Base-by-base conservation (phyloP, 2,888 invertebrate genomes). In the Drosophila mettleri region DNA sequence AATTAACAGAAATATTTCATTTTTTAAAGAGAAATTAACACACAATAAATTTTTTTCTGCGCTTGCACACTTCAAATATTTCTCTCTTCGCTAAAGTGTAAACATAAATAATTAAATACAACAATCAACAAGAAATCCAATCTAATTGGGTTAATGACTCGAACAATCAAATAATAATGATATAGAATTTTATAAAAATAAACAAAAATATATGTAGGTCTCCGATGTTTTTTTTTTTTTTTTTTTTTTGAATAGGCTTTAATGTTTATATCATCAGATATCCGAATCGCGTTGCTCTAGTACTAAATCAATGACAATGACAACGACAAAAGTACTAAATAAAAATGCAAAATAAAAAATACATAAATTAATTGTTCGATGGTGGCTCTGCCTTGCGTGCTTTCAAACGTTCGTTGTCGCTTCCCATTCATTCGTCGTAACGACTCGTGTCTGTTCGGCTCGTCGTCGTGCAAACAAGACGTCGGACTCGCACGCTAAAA, bases 401-500 rank as follows among this genome's bases (percentile, higher is more conserved):
- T 61, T 34, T 24, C 53, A 54, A 58, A 52, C 52, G 54, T 69
- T 69, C 48, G 60, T 60, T 61, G 65, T n/a, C 60, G 54, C 66
- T 71, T 71, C 59, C 67, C 77, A 77, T 72, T 77, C 67, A 72
- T 72, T 78, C 76, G 78, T 73, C 34, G 49, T 27, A 54, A 31
- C 55, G 52, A 43, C 20, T 58, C 59, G 66, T 62, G 48, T 48
- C 12, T 49, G 52, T 57, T 78, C 74, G 74, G 64, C 41, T 63
- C 48, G 38, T 4, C 31, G 52, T 61, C 74, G 74, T 54, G 18
- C 43, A 62, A 14, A 54, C 38, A 60, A 54, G 60, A 70, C 71
- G 48, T 51, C 72, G 36, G 54, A 53, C 48, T 62, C 45, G 59
- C 51, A 67, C 59, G 61, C 81, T 82, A 83, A 86, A 83, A 86